Percentiles rank a stretch among this genome's conserved stretches.
phyloP scores from a whole-genome alignment of 2,797 vertebrate genomes.

The Spheniscus humboldti region DNA sequence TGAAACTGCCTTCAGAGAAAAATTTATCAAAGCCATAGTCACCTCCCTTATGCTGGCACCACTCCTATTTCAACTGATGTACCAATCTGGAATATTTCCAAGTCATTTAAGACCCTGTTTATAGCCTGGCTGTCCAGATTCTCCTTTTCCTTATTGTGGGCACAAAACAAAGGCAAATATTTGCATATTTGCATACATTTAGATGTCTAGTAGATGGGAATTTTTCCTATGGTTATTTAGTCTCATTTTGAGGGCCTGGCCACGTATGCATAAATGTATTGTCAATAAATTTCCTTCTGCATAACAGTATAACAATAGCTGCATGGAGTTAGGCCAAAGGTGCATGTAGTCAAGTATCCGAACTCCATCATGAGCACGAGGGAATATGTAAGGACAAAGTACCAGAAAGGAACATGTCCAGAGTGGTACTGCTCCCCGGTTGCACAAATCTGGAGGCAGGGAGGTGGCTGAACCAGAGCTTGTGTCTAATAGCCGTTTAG shows the following conservation, averaged over 20 bases:
- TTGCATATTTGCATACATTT: background rate
- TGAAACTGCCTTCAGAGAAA: slow-evolving; percentile 34
- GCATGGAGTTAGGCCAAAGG: background rate
- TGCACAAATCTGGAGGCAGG: background rate
- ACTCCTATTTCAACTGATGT: background rate
- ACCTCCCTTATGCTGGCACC: background rate
- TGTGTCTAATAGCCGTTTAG: background rate
- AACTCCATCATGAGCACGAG: background rate
- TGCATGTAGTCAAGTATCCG: background rate
- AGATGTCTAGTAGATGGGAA: background rate
- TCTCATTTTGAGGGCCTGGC: background rate
- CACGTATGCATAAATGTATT: background rate
- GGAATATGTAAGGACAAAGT: background rate
- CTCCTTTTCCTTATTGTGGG: background rate
- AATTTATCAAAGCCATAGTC: slow-evolving; percentile 4
- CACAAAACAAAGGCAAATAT: background rate
- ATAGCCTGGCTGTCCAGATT: background rate
- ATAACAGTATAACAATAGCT: background rate
- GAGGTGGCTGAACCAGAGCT: background rate
- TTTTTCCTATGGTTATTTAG: background rate
- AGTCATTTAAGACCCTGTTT: background rate
- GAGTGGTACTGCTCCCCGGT: background rate
- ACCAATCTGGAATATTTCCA: background rate
- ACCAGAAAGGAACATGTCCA: background rate
- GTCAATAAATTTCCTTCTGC: background rate